These are phyloP conservation scores for Anolis carolinensis DNA, from an alignment of 2,113 vertebrate genomes.

Conservation along the genomic window DNA sequence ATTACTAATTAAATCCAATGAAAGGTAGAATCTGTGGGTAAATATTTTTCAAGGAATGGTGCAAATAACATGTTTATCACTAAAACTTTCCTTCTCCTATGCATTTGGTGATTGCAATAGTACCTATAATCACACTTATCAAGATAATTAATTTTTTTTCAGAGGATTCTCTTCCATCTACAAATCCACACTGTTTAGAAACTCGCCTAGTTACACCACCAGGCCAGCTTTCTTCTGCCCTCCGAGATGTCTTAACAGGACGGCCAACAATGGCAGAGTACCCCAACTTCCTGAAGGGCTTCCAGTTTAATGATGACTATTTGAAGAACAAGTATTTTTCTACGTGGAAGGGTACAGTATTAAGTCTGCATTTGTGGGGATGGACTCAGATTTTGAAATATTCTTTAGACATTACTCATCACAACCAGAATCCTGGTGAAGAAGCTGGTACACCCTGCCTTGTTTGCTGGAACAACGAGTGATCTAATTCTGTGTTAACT, in stretches of 20 bases:
- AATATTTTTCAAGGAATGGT: no score
- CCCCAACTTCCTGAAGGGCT: constrained; percentile 79
- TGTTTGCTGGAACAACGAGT: neutral
- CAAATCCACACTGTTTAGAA: constrained; percentile 59
- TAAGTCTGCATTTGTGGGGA: constrained; percentile 19
- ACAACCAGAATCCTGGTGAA: neutral
- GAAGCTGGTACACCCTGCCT: neutral
- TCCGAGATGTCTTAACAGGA: constrained; percentile 75
- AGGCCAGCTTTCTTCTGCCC: constrained; percentile 24
- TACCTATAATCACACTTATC: neutral
- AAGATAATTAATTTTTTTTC: constrained; percentile 39
- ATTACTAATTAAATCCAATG: neutral
- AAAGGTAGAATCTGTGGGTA: neutral
- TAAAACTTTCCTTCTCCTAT: neutral
- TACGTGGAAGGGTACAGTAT: constrained; percentile 77
- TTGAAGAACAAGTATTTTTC: constrained; percentile 69
- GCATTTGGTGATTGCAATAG: neutral
- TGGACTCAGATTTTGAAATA: neutral
- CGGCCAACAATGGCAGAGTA: constrained; percentile 67
- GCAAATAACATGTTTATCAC: neutral
- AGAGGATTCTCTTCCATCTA: constrained; percentile 59
- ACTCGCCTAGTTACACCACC: constrained; percentile 46
- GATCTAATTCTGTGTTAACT: neutral
- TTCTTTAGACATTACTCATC: neutral
- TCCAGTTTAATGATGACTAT: constrained; percentile 79